phyloP scores from a whole-genome alignment of 1,140 invertebrate species.

The Penaeus vannamei region DNA sequence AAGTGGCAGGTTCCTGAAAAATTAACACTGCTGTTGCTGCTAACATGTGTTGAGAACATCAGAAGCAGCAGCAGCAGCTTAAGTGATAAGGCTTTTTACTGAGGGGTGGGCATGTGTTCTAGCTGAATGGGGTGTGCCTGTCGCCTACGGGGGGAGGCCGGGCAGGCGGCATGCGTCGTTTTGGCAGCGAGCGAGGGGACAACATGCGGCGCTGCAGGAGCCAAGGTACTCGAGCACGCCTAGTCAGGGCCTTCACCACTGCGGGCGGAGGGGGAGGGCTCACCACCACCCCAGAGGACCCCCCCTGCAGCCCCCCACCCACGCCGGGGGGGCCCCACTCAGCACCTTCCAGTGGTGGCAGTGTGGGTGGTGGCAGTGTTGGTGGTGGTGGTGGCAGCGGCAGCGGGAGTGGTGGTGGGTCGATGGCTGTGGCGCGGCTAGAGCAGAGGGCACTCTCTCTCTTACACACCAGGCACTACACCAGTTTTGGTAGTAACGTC shows the following conservation, averaged over 20 bases:
- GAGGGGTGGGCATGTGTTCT: conserved; percentile 69
- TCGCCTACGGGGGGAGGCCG: conserved; percentile 74
- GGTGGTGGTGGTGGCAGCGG: conserved; percentile 60
- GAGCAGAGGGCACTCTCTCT: conserved; percentile 75
- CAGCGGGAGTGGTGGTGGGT: conserved; percentile 68
- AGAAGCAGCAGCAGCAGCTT: conserved; percentile 28
- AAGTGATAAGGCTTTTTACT: conserved; percentile 31
- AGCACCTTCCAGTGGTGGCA: conserved; percentile 66
- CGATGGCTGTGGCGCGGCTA: conserved; percentile 69
- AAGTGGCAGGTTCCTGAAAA: conserved; percentile 18
- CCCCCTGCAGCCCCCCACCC: conserved; percentile 61
- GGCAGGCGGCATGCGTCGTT: conserved; percentile 67
- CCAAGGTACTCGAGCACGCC: conserved; percentile 82
- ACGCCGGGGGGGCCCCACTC: conserved; percentile 67
- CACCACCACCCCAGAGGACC: conserved; percentile 68
- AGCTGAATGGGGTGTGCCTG: conserved; percentile 86
- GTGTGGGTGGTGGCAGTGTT: conserved; percentile 65
- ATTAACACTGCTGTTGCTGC: conserved; percentile 33
- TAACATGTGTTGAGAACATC: neutral
- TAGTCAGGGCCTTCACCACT: conserved; percentile 72
- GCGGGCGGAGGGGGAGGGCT: conserved; percentile 71
- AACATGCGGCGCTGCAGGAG: conserved; percentile 82
- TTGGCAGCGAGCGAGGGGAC: conserved; percentile 71
- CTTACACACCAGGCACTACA: conserved; percentile 88
- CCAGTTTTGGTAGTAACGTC: conserved; percentile 88